Base-by-base conservation (phyloP, 2,797 vertebrate species). In the Heteromormyrus szaboi region DNA sequence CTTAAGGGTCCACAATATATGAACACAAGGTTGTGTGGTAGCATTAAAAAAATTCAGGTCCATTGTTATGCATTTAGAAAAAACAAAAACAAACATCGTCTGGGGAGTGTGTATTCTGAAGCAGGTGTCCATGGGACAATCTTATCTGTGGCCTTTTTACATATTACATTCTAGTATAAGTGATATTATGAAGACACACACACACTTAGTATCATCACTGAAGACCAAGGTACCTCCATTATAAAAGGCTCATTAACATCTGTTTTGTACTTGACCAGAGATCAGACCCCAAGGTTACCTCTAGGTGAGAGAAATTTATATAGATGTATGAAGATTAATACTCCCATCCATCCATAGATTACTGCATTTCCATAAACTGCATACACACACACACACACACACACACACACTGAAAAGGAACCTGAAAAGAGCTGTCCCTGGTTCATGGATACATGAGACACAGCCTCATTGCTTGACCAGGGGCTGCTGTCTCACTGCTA, bases 91-190 rank as follows among this genome's bases (percentile, higher is more conserved):
- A 37, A 33, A 85, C n/a, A 53, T 44, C 25, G 44, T 81, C 48
- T 72, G 48, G 72, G 22, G 68, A 50, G 81, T 50, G 50, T 11
- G 50, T 44, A 87, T 19, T 72, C 89, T 85, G 83, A 86, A 37
- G 81, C 90, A 90, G 83, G 83, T 90, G 93, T 92, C 93, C 93
- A 93, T 93, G 92, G 94, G 96, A 97, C 96, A 96, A 95, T 96
- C 94, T 93, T 95, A 29, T 94, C 94, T 94, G 94, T 95, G 95
- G 95, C 95, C 94, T 95, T 96, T 95, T 92, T 94, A 91, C 93
- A 90, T 90, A 51, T n/a, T n/a, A n/a, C n/a, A n/a, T 94, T 92
- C 93, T 93, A 93, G 90, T 89, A 87, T 92, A 92, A 90, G 44
- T 54, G 86, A 89, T 85, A 88, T 88, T 85, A 79, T 88, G 76